phyloP scores from a whole-genome alignment of 2,888 invertebrate genomes.

The Gymnoscelis rufifasciata region DNA sequence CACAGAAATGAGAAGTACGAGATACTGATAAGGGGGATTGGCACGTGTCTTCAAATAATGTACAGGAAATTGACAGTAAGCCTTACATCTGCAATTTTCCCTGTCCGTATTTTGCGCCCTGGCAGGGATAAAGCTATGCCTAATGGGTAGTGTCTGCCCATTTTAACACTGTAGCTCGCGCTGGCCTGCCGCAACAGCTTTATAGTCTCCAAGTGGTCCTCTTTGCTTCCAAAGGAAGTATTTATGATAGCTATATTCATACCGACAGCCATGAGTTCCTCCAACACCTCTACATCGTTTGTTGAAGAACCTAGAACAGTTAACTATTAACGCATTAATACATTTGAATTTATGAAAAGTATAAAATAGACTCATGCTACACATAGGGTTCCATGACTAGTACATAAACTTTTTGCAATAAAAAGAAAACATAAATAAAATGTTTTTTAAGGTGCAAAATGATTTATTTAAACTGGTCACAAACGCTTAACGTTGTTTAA shows the following conservation, averaged over 20 bases:
- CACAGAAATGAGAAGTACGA: too few species aligned
- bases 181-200: constrained; percentile 62
- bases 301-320: constrained; percentile 50
- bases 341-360: too few species aligned
- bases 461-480: too few species aligned
- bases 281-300: constrained; percentile 52
- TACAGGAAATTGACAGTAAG: constrained; percentile 24
- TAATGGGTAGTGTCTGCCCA: constrained; percentile 83
- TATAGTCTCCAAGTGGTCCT: constrained; percentile 63
- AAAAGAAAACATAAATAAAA: too few species aligned
- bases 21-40: too few species aligned
- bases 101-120: constrained; percentile 94
- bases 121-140: constrained; percentile 91
- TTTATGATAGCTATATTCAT: constrained; percentile 76
- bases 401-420: too few species aligned
- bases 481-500: too few species aligned
- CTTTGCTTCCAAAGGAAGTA: constrained; percentile 55
- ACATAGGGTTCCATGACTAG: too few species aligned
- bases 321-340: too few species aligned
- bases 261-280: constrained; percentile 71
- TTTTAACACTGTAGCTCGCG: constrained; percentile 79
- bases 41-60: too few species aligned
- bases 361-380: too few species aligned
- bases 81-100: constrained; percentile 86
- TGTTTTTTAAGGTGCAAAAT: too few species aligned